Base-by-base conservation (phyloP, 2,113 vertebrate genomes). In the Chaetorhynchus papuensis region DNA sequence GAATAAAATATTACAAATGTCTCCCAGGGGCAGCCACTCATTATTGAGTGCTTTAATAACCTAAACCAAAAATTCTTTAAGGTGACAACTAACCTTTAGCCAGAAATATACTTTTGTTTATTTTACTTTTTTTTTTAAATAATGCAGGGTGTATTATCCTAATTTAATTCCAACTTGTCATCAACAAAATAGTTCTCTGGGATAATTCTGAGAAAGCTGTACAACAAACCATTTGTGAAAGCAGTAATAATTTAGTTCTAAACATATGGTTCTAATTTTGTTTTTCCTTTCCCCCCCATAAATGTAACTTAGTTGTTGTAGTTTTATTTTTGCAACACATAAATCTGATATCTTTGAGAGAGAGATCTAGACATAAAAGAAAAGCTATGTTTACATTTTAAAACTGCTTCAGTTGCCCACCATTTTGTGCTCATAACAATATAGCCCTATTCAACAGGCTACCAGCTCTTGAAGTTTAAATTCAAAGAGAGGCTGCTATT, bases 1-100 rank as follows among this genome's bases (percentile, higher is more conserved):
- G 96, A 97, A 95, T 96, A 94, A 96, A 97, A 98, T 95, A 94
- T 92, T 96, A 96, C 79, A 95, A 95, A 94, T 78, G 53, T 64
- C 31, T 96, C 93, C 90, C 89, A 85, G 82, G 91, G 95, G 95
- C 84, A 89, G 91, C 89, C 69, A 68, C 71, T 96, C 74, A 76
- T 96, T 96, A 95, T n/a, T 94, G 70, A 97, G 63, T 89, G 59
- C 86, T 95, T 97, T 97, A 97, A 97, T 96, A 97, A 96, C 49
- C 74, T 89, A 92, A 88, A 77, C 45, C 30, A 90, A 90, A 90
- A 93, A 95, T 91, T 94, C 72, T 93, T 97, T 90, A 93, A 95
- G 88, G 86, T 95, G 95, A 88, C 90, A 94, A 93, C 52, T 59
- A 86, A 56, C 52, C 64, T 80, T 94, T 77, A 91, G 75, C 57